Conservation (phyloP, 2,888 invertebrate genomes). For the Acrobasis repandana region DNA sequence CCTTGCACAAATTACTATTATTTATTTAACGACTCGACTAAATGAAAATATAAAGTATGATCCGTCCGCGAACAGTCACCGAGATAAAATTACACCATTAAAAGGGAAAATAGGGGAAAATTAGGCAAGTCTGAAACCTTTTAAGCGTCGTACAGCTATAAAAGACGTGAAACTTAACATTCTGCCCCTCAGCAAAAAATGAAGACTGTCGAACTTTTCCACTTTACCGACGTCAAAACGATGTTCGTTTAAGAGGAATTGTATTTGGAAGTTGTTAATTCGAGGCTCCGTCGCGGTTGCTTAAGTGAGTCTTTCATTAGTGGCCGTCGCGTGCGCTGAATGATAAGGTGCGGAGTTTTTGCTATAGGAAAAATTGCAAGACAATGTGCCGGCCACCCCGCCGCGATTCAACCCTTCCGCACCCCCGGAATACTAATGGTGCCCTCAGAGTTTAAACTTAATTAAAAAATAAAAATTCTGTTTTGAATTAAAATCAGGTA, state of each 20-base stretch:
- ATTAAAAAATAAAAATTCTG: constrained; percentile 5
- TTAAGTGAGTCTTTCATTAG: constrained; percentile 81
- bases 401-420: constrained; percentile 52
- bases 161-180: constrained; percentile 66
- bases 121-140: constrained; percentile 44
- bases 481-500: background rate
- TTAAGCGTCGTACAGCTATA: constrained; percentile 58
- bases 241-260: constrained; percentile 76
- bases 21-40: constrained; percentile 60
- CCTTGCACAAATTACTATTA: constrained; percentile 65
- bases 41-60: constrained; percentile 61
- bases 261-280: constrained; percentile 80
- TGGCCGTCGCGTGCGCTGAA: constrained; percentile 73
- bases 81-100: constrained; percentile 43
- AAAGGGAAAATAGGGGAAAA: constrained; percentile 31
- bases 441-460: constrained; percentile 17
- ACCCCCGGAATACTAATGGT: constrained; percentile 55
- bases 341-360: constrained; percentile 59
- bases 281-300: constrained; percentile 68
- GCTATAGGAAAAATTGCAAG: constrained; percentile 61
- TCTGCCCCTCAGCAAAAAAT: constrained; percentile 55
- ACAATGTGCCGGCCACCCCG: constrained; percentile 50
- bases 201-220: constrained; percentile 67
- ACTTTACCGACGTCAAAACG: constrained; percentile 74
- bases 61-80: constrained; percentile 33